Evolutionary conservation across 2,113 vertebrate species (phyloP).

Genomic region (Stomatorhinus ivindoensis): DNA sequence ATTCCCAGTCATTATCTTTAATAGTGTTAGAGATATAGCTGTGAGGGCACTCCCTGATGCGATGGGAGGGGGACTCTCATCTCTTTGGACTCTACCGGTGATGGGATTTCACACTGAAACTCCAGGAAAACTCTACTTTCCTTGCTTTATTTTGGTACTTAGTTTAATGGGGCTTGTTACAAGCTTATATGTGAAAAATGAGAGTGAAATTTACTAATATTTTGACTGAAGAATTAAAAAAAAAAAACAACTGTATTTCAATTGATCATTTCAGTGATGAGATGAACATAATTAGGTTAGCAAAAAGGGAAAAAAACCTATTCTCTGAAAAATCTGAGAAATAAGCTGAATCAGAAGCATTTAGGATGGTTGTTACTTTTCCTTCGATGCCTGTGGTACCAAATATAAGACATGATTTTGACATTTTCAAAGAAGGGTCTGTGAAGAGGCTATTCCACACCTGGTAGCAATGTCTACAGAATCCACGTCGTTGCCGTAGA

Average conservation of each 20-base stretch:
- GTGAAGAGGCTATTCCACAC: slow-evolving; percentile 44
- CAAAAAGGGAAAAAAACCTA: too few species aligned
- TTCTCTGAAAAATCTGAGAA: neutral
- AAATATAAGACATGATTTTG: neutral
- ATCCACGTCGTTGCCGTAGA: slow-evolving; percentile 96
- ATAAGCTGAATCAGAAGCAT: neutral
- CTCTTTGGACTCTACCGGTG: neutral
- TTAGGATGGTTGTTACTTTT: neutral
- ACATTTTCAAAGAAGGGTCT: neutral
- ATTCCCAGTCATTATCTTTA: neutral
- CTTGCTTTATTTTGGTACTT: neutral
- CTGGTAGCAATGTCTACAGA: slow-evolving; percentile 95
- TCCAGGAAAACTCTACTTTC: neutral
- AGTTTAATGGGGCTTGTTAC: neutral
- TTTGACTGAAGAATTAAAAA: neutral
- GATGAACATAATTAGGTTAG: neutral
- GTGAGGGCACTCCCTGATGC: neutral
- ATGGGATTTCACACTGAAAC: neutral
- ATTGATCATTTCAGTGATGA: neutral
- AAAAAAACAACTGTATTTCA: neutral
- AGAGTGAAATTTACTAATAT: neutral
- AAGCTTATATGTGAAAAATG: neutral
- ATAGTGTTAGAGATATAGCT: neutral
- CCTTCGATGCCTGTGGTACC: neutral
- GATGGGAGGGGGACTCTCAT: neutral